Base-by-base conservation (phyloP, 1,140 invertebrate species). In the Halesus radiatus region DNA sequence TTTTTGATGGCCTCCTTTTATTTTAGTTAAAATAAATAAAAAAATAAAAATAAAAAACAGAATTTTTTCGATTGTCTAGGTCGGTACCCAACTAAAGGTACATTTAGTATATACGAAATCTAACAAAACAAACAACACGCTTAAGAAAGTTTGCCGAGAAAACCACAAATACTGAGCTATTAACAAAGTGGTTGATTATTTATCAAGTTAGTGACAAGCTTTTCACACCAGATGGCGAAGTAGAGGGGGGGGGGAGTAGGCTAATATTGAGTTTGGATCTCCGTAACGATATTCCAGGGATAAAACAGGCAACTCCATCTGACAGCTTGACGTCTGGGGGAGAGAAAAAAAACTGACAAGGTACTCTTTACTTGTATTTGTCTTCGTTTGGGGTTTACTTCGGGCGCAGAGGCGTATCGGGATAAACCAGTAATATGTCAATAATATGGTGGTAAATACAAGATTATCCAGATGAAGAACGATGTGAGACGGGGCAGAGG, bases 261-360 rank as follows among this genome's bases (percentile, higher is more conserved):
- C 60, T 22, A 64, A 64, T 64, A 64, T 64, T 64, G 60, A 64
- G 15, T 64, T 29, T 18, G 60, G 18, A 29, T 29, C 15, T 5
- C 15, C 5, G 60, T 16, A 22, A 29, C 23, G 60, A 64, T 64
- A 22, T 64, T 64, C 23, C 60, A 10, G 23, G 23, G 15, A 26
- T 64, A 64, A 23, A 56, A 56, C 20, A 18, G 15, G 60, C 54
- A 56, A 56, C 54, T 56, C 5, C 4, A n/a, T 16, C 60, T 64
- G 60, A 64, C 60, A 64, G 60, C 23, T 56, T 64, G 60, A 64
- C 23, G 18, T 29, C 23, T 13, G 7, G 18, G 60, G 53, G n/a
- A 16, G 23, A 26, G 23, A 23, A 64, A 64, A 64, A 64, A 64
- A 64, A 64, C 60, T 64, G 60, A 64, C 60, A 64, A 8, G 60